Evolutionary conservation across 2,888 invertebrate species (phyloP), one percentile per base, ranked within the genome.

Genomic region (Diloba caeruleocephala): DNA sequence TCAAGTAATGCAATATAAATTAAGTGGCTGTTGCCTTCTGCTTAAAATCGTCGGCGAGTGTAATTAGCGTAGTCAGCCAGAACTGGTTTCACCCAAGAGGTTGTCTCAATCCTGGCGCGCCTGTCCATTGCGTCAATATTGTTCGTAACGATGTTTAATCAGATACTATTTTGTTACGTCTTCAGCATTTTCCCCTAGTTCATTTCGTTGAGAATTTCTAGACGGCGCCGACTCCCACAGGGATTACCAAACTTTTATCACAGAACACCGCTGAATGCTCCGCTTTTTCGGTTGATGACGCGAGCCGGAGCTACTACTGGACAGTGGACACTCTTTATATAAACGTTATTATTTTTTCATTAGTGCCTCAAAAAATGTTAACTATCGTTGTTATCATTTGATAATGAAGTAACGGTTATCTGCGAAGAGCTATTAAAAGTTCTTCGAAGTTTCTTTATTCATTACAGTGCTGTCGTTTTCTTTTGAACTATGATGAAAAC

Each of bases 41-140:
- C 73, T 76, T 67, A 43, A 67, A 74, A 74, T 75, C 64, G 55
- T 42, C 58, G 62, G 53, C 58, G 37, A 21, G 48, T 41, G 67
- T 73, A 79, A 76, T 78, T 71, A 76, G 59, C 56, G 44, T 52
- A 61, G 52, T 45, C 49, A 41, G 34, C 37, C 33, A 29, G 50
- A 79, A 77, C 81, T 51, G 77, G 78, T 80, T 81, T 62, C 29
- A 23, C 32, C 53, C 64, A 68, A 62, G 67, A 71, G 64, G 65
- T 68, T 54, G 65, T 31, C 41, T 45, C 39, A 48, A 56, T 57
- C 53, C 50, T 42, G 38, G 32, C 15, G 38, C 29, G 45, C 21
- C 31, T 46, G 41, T 54, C 67, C 66, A 51, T 34, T 48, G 41
- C 34, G 15, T 19, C 39, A 28, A 46, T 39, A 51, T 51, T 52